Conservation (phyloP, 2,113 vertebrate genomes). For the Glaucidium brasilianum region DNA sequence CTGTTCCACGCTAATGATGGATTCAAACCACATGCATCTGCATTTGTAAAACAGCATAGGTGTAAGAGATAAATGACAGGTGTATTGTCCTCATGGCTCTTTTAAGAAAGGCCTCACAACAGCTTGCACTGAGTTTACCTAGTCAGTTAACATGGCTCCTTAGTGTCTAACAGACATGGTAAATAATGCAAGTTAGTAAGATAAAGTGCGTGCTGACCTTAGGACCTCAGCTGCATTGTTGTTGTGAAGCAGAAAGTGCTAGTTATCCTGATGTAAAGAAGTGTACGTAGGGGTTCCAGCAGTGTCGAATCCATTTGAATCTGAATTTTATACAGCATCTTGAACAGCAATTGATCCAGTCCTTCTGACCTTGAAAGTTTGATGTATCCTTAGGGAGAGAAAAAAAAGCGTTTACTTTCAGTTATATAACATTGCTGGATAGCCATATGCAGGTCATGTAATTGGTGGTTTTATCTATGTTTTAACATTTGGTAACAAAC, state of each 20-base stretch:
- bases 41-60: not conserved
- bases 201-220: not conserved
- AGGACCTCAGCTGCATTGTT: not conserved
- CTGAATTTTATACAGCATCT: not conserved
- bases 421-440: not conserved
- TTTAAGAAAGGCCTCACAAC: not conserved
- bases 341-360: not conserved
- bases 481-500: not conserved
- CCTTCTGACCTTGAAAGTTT: not conserved
- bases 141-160: rapidly evolving
- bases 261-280: not conserved
- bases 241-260: not conserved
- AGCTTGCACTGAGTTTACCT: not conserved
- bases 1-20: not conserved
- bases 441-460: not conserved
- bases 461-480: not conserved
- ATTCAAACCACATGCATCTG: not conserved
- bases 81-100: not conserved
- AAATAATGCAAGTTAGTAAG: not conserved
- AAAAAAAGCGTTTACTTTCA: not conserved
- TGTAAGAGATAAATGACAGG: not conserved
- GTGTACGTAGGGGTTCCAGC: not conserved
- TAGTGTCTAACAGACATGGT: not conserved
- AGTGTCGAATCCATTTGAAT: not conserved
- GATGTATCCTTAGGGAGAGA: not conserved